Evolutionary conservation across 2,797 vertebrate genomes (phyloP).

Genomic region (Gallinago stenura): DNA sequence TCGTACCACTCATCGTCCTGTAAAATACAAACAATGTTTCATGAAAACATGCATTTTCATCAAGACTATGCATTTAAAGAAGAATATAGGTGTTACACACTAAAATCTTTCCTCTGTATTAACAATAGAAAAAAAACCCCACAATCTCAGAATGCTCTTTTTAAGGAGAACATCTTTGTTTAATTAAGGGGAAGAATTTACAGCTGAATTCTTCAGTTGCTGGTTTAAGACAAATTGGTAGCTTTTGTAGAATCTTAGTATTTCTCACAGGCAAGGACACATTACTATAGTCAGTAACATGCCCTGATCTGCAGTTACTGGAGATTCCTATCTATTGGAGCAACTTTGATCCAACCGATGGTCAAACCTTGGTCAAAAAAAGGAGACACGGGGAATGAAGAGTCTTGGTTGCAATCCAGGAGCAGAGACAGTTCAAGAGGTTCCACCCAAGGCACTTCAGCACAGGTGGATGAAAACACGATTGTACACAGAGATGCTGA

Average conservation of each 20-base stretch:
- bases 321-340: background rate
- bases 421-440: background rate
- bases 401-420: fast-evolving
- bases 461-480: background rate
- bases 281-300: background rate
- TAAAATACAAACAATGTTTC: background rate
- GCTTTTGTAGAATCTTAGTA: background rate
- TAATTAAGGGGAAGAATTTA: background rate
- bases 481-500: background rate
- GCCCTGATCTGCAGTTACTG: background rate
- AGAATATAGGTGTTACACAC: background rate
- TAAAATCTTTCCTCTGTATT: background rate
- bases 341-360: background rate
- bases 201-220: background rate
- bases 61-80: background rate
- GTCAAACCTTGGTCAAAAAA: background rate
- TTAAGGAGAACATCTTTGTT: background rate
- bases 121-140: background rate
- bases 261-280: background rate
- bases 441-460: background rate
- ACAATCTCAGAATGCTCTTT: background rate
- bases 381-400: background rate
- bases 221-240: background rate
- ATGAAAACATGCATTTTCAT: too few relatives aligned
- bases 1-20: constrained; percentile 88